phyloP scores from a whole-genome alignment of 35 echinoderm and acorn worm genomes.

The Ptychodera flava region DNA sequence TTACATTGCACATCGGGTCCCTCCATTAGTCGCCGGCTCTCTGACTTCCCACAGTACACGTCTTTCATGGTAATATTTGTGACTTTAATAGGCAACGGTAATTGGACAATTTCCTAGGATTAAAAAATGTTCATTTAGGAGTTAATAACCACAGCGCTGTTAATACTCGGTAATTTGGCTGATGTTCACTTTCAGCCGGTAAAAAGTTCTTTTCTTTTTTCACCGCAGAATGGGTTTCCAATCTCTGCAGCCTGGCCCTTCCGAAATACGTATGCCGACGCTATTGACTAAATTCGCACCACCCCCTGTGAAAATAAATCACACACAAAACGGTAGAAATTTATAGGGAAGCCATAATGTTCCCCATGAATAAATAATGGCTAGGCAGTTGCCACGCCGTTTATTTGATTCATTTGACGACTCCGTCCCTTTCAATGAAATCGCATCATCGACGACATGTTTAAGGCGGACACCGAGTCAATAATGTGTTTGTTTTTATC shows the following conservation, averaged over 20 bases:
- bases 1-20: background rate
- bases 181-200: no score
- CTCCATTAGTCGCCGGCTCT: no score
- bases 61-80: background rate
- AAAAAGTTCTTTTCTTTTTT: no score
- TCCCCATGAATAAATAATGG: background rate
- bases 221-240: no score
- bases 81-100: background rate
- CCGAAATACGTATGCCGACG: no score
- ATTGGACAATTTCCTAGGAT: background rate
- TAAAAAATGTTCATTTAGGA: background rate
- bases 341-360: background rate
- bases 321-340: background rate
- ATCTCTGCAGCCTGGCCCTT: no score
- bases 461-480: background rate
- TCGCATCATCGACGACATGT: background rate
- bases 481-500: constrained; percentile 2
- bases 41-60: no score
- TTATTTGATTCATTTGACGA: background rate
- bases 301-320: background rate
- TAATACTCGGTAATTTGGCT: no score
- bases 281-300: no score
- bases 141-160: no score
- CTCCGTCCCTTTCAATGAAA: background rate
- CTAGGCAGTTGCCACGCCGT: background rate